Base-by-base conservation (phyloP, 2,888 invertebrate genomes). In the Beris morrisii region DNA sequence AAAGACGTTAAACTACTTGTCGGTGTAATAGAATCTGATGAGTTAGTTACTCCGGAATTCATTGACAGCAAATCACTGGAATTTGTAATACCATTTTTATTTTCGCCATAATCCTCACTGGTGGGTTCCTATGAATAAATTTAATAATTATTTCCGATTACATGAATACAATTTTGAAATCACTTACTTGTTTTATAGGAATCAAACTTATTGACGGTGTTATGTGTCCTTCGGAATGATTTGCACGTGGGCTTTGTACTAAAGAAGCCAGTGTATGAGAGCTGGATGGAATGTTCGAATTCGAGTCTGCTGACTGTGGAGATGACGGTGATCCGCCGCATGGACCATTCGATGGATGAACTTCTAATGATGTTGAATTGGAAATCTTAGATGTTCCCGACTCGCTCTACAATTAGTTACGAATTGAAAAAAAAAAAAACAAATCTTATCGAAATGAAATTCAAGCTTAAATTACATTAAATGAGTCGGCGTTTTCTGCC, bases 141-240 rank as follows among this genome's bases (percentile, higher is more conserved):
- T 32, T 32, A 11, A 1, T 15, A 48, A 61, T n/a, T 52, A 11
- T 5, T 45, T 12, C 3, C 31, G 22, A 22, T 54, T 64, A 32
- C 7, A 32, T 38, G 31, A 28, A 54, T 4, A n/a, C 22, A 22
- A 22, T 22, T 22, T 22, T 22, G 22, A 28, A 4, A 30, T 54
- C 4, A 72, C 73, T 75, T 76, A 85, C 86, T 84, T 90, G 91
- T 80, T 93, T 92, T 72, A 93, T 92, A 67, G 92, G 92, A 82
- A 93, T 92, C 64, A 93, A 83, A 48, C 92, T 92, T 74, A 93
- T 92, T 71, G 92, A 92, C 28, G 92, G 92, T 73, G 92, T 92
- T 76, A 92, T 92, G 73, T 83, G 83, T 70, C 79, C 78, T 69
- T 81, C 81, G 65, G 75, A 75, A 71, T 79, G 79, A 66, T 75